Evolutionary conservation across 2,113 vertebrate genomes (phyloP), one percentile per base, ranked within the genome.

Genomic region (Rhinogobius similis): DNA sequence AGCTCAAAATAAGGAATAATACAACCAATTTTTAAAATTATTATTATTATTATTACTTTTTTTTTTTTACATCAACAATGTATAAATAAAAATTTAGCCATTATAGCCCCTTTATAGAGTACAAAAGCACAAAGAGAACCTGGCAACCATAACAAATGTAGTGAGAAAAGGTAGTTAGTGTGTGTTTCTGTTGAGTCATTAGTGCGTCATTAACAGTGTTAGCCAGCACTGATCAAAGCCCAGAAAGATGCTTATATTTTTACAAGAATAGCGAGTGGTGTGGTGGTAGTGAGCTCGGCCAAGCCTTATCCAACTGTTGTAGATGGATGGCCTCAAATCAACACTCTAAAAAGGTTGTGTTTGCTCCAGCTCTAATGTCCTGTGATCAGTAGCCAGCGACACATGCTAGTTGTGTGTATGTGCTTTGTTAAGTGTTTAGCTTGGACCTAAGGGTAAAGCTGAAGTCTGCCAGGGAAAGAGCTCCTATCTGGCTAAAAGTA

Each of bases 181-280:
- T 76, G 73, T 87, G 82, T 88, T 86, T 88, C 75, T 89, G 86
- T 79, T 88, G 79, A 83, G 66, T 86, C 86, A 85, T 90, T 86
- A 85, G 80, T 84, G 73, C 48, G 69, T 77, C 75, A 77, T 83
- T 20, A 50, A 20, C 46, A 50, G 78, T 74, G 77, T 83, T 86
- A 70, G 67, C 79, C 84, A 82, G 63, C 44, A 86, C 67, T 46
- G 78, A 87, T 89, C 77, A 88, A 88, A 88, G 81, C 63, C 72
- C 62, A 63, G 66, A 56, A 81, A 55, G 52, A 55, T 55, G 77
- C 73, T 29, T 23, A 27, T 62, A 41, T 82, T 66, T 87, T 82
- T 83, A 78, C 73, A 66, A 43, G 73, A 74, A 61, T 61, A 41
- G 46, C 4, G 53, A 38, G 62, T 72, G 77, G 69, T 75, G 69